phyloP scores from a whole-genome alignment of 2,113 vertebrate genomes.

The Bagarius yarrelli region DNA sequence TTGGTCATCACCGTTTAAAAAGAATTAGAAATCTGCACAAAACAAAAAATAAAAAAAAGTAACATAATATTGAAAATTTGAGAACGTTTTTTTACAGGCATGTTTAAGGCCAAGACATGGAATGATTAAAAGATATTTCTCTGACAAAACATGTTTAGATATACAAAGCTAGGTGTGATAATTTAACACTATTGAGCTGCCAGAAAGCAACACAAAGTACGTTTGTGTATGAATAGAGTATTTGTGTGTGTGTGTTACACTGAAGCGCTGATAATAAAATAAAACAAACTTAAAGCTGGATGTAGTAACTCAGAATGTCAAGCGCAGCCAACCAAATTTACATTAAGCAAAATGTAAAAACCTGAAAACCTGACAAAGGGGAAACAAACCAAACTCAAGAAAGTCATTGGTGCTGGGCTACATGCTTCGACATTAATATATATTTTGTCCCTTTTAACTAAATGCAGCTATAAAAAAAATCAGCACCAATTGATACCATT shows the following conservation, averaged over 20 bases:
- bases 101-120: conserved; percentile 97
- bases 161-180: conserved; percentile 95
- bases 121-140: conserved; percentile 99
- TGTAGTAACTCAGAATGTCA: conserved; percentile 87
- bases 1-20: conserved; percentile 24
- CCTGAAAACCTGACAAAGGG: conserved; percentile 92
- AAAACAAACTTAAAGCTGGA: conserved; percentile 87
- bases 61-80: conserved; percentile 74
- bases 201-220: conserved; percentile 81
- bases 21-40: conserved; percentile 34
- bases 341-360: conserved; percentile 98
- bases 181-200: conserved; percentile 98
- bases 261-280: conserved; percentile 69
- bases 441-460: conserved; percentile 94
- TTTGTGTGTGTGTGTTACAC: conserved; percentile 38
- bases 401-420: conserved; percentile 91
- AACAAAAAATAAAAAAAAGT: not conserved
- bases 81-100: conserved; percentile 89
- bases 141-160: conserved; percentile 94
- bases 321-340: conserved; percentile 98
- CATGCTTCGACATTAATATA: conserved; percentile 96
- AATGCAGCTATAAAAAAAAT: conserved; percentile 99
- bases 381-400: conserved; percentile 66
- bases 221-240: conserved; percentile 36
- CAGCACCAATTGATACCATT: conserved; percentile 99